Evolutionary conservation across 2,113 vertebrate genomes (phyloP), one percentile per base, ranked within the genome.

Genomic region (Synchiropus splendidus): DNA sequence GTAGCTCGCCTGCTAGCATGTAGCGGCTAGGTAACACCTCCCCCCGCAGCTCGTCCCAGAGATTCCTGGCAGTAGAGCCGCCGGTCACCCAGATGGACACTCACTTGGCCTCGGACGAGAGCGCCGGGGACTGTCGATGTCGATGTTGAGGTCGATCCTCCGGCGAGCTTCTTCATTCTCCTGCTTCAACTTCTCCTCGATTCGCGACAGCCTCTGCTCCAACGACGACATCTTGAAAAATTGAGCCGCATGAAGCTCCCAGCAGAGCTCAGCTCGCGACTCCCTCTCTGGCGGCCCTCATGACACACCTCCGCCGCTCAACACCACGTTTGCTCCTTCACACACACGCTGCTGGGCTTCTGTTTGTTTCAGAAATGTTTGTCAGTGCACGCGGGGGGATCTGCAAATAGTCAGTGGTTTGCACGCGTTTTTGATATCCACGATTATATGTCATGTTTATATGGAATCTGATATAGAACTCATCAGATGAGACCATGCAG

Each of bases 151-250:
- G 79, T 87, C 84, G 60, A 88, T 87, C 52, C 78, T 81, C 60
- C 83, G 72, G 32, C 83, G 81, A 31, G 83, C 74, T 53, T 88
- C 85, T 65, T 83, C 83, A 67, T 87, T 86, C 48, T 88, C 86
- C 52, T 84, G 85, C 67, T 86, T 87, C 63, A 87, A 72, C 73
- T 85, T 85, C 83, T 87, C 85, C 78, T 88, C 85, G 73, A 88
- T 87, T 66, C 86, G 80, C 64, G 84, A 88, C 64, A 88, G 77
- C 73, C 85, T 88, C 84, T 88, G 80, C 63, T 88, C 86, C 74
- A 88, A 75, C 80, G 86, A 88, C 85, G 86, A 88, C 84, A 87
- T 87, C 83, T 87, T 86, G 85, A 75, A 86, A 86, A 83, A 83
- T 65, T 63, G 74, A 81, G 76, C 74, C 80, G 64, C 78, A 81